Base-by-base conservation (phyloP, 2,888 invertebrate genomes). In the Dolichopus griseipennis region DNA sequence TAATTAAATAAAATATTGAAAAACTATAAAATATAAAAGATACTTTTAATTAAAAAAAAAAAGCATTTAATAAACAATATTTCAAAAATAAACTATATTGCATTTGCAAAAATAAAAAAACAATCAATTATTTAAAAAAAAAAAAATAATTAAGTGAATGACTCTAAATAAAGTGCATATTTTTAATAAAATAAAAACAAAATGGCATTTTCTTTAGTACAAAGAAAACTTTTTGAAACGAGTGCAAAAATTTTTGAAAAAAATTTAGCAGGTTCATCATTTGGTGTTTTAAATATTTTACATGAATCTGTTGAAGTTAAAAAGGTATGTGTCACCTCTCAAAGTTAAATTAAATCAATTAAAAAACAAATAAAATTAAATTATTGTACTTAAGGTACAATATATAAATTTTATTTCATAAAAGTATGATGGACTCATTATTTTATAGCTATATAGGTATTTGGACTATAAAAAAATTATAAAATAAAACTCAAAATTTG, bases 201-300 rank as follows among this genome's bases (percentile, higher is more conserved):
- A 52, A 52, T 52, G 52, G 52, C 52, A 52, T 52, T 52, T 52
- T 52, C 52, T 52, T 52, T 52, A 52, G 9, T 52, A 52, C 52
- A 52, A 52, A 52, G 52, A 52, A 52, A 12, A 18, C 1, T 52
- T 15, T 52, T 52, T 3, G 15, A 52, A 12, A 18, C 52, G 15
- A n/a, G 52, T 52, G 52, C 6, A 12, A 52, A 52, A 52, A 18
- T 52, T 52, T 52, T 52, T 52, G 52, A 52, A 18, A 52, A 52
- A 52, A 52, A 52, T 18, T 12, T 52, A 18, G 5, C 52, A 18
- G n/a, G 52, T 18, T 52, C 52, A 52, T 52, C 52, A 52, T 9
- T 52, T 52, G 52, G 52, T 52, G 52, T 52, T 18, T 18, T n/a
- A 18, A 52, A 52, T 52, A 15, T 52, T 4, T 52, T 52, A 52